Evolutionary conservation across 2,113 vertebrate genomes (phyloP).

Genomic region (Phoxinus phoxinus): DNA sequence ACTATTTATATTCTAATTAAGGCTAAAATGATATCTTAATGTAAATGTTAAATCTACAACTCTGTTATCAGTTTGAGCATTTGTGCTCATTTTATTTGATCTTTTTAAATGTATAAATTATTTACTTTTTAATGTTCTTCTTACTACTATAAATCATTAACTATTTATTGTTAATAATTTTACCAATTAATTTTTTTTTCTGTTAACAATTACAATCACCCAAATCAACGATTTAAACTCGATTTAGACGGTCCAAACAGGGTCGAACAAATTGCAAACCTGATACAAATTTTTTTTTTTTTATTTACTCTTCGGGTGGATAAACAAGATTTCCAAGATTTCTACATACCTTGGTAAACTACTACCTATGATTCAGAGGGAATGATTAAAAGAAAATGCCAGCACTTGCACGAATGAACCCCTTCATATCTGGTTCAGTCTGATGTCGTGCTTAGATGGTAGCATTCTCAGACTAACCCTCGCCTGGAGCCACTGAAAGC

Average conservation of each 20-base stretch:
- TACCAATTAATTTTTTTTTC: too few species aligned
- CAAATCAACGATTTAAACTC: background rate
- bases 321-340: background rate
- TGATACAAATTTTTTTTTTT: too few species aligned
- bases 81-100: background rate
- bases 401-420: background rate
- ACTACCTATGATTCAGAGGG: background rate
- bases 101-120: too few species aligned
- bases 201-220: background rate
- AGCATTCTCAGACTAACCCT: background rate
- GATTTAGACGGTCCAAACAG: background rate
- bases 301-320: background rate
- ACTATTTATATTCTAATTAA: too few species aligned
- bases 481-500: constrained; percentile 14
- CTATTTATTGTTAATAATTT: background rate
- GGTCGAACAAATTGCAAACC: background rate
- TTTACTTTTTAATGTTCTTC: too few species aligned
- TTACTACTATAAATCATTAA: background rate
- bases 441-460: background rate
- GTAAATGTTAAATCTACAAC: too few species aligned
- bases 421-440: background rate
- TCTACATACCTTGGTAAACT: background rate
- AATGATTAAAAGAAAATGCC: too few species aligned
- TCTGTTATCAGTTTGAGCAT: background rate
- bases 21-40: too few species aligned